Base-by-base conservation (phyloP, 1,140 invertebrate genomes). In the Latrodectus geometricus region DNA sequence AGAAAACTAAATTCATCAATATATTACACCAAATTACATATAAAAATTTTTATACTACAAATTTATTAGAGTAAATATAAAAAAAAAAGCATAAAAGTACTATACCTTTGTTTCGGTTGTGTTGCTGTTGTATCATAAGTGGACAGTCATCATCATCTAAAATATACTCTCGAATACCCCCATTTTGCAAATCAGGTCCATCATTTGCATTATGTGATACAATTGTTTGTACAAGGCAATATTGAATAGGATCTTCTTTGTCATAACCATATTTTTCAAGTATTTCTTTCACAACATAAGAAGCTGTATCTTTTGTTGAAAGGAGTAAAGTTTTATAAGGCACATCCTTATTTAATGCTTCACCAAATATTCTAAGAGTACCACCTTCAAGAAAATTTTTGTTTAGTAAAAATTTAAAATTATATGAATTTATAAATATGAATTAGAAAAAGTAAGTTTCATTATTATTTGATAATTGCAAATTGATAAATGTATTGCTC, bases 241-340 rank as follows among this genome's bases (percentile, higher is more conserved):
- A 99, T 88, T 97, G 95, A 69, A 94, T 93, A 0, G 97, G 95
- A 91, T 99, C 97, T 88, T 95, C 94, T 90, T 96, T 95, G 73
- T 96, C 94, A 79, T 99, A 92, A 17, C 97, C 97, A 91, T 99
- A 99, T 92, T 99, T 99, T 86, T 97, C 95, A 17, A 99, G 93
- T 94, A 99, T 99, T 93, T 99, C 98, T 89, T 95, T 93, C 52
- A 99, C 96, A 66, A 99, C 97, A 88, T 95, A 94, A 56, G 95
- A 94, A 3, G 98, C 97, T 65, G 95, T 95, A 91, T 99, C 98
- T 69, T 96, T 93, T 15, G 98, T 95, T 21, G 97, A 98, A 52
- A 99, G 92, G 87, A 99, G 93, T 65, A 99, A 92, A 4, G 98
- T 99, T 92, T 99, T 99, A 92, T 99, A 99, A 68, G 98, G 98